These are phyloP conservation scores for Pantala flavescens DNA, from an alignment of 1,140 invertebrate genomes.

Conservation along the genomic window DNA sequence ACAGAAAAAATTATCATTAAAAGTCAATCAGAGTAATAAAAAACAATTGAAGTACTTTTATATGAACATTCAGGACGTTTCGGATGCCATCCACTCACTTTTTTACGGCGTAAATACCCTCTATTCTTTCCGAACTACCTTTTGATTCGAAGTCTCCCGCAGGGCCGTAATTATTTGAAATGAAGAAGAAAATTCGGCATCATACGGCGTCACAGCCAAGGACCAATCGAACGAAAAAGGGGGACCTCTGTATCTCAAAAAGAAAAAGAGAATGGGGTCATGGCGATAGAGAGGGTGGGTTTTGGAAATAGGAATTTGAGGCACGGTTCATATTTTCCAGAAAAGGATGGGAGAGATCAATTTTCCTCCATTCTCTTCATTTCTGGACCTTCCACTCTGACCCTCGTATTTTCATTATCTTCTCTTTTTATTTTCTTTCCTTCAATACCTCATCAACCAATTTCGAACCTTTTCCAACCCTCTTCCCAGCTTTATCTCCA, in stretches of 20 bases:
- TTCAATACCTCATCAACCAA: slow-evolving; percentile 9
- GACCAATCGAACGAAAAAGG: no score
- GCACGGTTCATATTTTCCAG: background rate
- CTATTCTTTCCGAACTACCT: no score
- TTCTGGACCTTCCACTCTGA: background rate
- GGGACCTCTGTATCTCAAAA: background rate
- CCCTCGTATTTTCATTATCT: background rate
- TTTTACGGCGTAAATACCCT: no score
- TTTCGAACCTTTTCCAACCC: background rate
- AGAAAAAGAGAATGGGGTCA: background rate
- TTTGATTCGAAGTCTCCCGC: no score
- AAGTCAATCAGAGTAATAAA: no score
- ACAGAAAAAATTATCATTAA: no score
- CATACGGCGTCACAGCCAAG: no score
- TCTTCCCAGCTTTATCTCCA: background rate
- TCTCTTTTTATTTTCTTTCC: background rate
- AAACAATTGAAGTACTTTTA: no score
- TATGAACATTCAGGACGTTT: no score
- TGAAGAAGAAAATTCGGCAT: no score
- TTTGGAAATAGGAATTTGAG: slow-evolving; percentile 6
- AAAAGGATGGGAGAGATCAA: background rate
- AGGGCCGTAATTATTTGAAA: no score
- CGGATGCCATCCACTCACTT: no score
- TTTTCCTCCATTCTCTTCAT: background rate
- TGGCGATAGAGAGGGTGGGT: background rate